Conservation (phyloP, 2,888 invertebrate species). For the Melieria crassipennis region DNA sequence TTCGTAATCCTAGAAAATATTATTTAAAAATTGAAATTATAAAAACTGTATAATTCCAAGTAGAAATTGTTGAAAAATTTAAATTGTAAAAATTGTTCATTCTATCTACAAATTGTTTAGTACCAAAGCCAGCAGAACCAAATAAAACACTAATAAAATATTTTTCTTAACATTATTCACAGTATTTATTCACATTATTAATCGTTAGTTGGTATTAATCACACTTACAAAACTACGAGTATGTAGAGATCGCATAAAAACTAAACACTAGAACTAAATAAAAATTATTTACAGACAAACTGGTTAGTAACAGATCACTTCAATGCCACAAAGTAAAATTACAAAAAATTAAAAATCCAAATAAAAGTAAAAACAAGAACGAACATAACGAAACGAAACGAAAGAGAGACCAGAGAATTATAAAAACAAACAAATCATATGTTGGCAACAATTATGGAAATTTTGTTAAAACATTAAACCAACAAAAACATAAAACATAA, state of each 20-base stretch:
- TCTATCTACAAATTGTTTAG: too few species aligned
- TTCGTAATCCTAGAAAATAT: too few species aligned
- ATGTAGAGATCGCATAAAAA: not conserved
- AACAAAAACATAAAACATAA: not conserved
- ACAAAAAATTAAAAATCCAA: conserved; percentile 5
- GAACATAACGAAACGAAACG: not conserved
- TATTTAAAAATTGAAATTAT: too few species aligned
- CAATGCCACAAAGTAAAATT: not conserved
- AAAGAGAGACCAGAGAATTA: not conserved
- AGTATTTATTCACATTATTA: not conserved
- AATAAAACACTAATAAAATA: not conserved
- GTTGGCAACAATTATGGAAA: not conserved
- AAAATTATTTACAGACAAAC: too few species aligned
- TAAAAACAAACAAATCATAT: not conserved
- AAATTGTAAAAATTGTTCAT: too few species aligned
- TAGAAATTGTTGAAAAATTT: too few species aligned
- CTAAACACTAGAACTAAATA: too few species aligned
- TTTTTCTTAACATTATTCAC: not conserved
- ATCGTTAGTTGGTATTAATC: not conserved
- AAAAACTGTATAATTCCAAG: too few species aligned
- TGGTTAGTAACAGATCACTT: not conserved
- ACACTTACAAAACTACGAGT: not conserved
- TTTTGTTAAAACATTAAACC: not conserved
- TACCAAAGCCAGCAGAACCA: not conserved
- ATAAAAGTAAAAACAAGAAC: not conserved